Conservation (phyloP, 1,140 invertebrate genomes). For the Caerostris darwini region DNA sequence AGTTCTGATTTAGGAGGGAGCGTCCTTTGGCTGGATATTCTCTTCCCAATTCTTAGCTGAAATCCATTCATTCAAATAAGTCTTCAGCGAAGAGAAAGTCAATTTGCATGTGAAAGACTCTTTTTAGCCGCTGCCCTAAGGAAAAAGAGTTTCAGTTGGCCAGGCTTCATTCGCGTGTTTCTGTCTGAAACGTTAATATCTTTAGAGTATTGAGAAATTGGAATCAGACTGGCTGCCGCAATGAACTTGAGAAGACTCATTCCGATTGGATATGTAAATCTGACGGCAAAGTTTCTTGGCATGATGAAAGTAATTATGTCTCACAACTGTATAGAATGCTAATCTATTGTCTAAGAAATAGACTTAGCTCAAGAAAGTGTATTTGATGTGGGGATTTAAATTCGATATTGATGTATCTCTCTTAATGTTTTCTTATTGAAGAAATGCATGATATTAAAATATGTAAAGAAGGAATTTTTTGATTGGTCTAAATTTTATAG, state of each 20-base stretch:
- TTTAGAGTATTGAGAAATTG: neutral
- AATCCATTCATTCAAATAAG: conserved; percentile 18
- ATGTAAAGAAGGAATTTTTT: no score
- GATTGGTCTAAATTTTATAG: no score
- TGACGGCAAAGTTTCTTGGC: neutral
- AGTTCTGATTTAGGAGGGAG: neutral
- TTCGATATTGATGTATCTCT: neutral
- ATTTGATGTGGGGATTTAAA: neutral
- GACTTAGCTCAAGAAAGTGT: neutral
- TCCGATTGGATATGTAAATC: neutral
- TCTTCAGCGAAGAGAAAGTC: neutral
- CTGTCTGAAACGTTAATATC: conserved; percentile 8
- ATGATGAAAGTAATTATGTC: neutral
- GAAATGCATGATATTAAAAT: no score
- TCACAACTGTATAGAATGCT: neutral
- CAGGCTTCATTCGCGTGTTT: neutral
- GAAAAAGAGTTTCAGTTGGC: neutral
- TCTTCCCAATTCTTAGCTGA: neutral
- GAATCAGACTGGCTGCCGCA: neutral
- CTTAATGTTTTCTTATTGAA: neutral
- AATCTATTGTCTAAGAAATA: neutral
- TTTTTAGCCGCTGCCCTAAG: neutral
- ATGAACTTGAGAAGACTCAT: neutral
- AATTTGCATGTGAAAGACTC: conserved; percentile 20
- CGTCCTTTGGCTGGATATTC: neutral